Base-by-base conservation (phyloP, 2,888 invertebrate species). In the Drosophila vallismaia region DNA sequence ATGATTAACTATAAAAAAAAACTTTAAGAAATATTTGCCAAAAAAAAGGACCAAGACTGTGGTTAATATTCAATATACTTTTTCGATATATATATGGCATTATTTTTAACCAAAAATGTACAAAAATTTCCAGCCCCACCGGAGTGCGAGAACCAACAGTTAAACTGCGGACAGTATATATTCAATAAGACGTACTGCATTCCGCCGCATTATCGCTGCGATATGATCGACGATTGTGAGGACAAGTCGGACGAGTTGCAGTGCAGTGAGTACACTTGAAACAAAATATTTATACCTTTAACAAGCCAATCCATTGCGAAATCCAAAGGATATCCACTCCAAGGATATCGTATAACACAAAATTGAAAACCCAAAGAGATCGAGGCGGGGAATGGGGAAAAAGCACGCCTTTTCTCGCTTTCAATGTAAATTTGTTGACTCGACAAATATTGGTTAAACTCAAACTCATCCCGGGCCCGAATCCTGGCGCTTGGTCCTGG, bases 141-240 rank as follows among this genome's bases (percentile, higher is more conserved):
- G 31, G 97, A 98, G 89, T 99, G 98, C 92, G 97, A 98, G 86
- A 94, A 95, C 56, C 96, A 96, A 1, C 97, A 98, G 93, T 94
- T 97, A 89, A 96, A 96, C 42, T 99, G 98, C 92, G 95, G 96
- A 54, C 97, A 97, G 92, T 98, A 98, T 93, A 95, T 96, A 86
- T 98, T 97, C 94, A 98, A 98, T 93, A 97, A 96, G 93, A 97
- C 98, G 31, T 98, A 97, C 92, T 98, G 98, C 92, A 96, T 98
- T 90, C 97, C 98, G 67, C 95, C 96, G 72, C 96, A 98, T 93
- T 95, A 97, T 92, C 95, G 96, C 92, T 98, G 98, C 93, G 98
- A 98, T 93, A 97, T 96, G 95, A 95, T 95, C 77, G 96, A 97
- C 36, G 98, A 98, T 93, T 99, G 99, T 92, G 96, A 97, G 71